These are phyloP conservation scores for Drosophila putrida DNA, from an alignment of 2,888 invertebrate genomes.

Conservation along the genomic window DNA sequence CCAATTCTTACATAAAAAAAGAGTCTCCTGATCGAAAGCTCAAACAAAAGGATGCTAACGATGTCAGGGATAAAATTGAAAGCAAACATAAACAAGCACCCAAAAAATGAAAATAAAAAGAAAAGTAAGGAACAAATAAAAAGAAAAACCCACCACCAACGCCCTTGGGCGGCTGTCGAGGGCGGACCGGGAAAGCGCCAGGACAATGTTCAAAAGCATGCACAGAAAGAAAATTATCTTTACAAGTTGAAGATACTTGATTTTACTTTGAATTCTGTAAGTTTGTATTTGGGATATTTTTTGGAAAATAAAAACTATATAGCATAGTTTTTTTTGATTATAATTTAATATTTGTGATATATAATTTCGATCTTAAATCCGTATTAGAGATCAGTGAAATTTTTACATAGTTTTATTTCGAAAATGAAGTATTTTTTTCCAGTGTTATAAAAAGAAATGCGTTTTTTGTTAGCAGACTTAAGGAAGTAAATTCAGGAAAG, in stretches of 20 bases:
- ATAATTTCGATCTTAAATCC: too few species aligned
- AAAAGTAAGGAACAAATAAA: neutral
- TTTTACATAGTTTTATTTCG: too few species aligned
- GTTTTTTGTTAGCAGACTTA: conserved; percentile 14
- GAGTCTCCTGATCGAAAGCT: conserved; percentile 47
- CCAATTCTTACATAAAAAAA: conserved; percentile 8
- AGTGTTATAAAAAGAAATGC: conserved; percentile 1
- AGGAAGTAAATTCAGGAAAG: conserved; percentile 11
- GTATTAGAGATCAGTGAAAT: too few species aligned
- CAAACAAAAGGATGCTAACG: conserved; percentile 61
- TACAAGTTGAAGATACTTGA: too few species aligned
- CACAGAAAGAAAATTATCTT: too few species aligned
- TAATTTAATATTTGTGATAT: too few species aligned
- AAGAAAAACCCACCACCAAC: conserved; percentile 40
- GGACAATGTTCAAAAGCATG: conserved; percentile 18
- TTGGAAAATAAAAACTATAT: too few species aligned
- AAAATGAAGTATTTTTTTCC: too few species aligned
- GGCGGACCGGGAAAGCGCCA: conserved; percentile 1
- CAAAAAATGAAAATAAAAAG: neutral
- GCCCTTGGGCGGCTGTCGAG: conserved; percentile 5
- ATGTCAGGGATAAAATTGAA: conserved; percentile 73
- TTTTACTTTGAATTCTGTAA: too few species aligned
- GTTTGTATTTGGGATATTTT: too few species aligned
- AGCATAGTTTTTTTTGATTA: too few species aligned
- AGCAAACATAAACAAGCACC: conserved; percentile 63